Evolutionary conservation across 2,113 vertebrate species (phyloP).

Genomic region (Cyprinodon brontotheroides): DNA sequence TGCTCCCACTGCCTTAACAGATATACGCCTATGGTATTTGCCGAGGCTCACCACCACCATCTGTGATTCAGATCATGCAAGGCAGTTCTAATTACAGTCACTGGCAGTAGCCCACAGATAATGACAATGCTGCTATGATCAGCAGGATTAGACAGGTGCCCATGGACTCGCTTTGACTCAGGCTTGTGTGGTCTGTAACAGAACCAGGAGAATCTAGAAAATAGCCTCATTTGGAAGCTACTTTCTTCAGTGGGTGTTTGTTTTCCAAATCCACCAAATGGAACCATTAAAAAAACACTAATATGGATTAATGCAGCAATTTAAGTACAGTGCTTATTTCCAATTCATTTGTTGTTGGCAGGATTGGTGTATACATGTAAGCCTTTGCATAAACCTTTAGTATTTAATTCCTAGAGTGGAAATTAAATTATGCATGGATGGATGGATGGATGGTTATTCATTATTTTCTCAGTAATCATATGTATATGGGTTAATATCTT

Average conservation of each 20-base stretch:
- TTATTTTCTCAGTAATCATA: too few species aligned
- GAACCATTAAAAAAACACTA: not conserved
- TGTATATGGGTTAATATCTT: too few species aligned
- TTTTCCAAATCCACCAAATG: not conserved
- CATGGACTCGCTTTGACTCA: conserved; percentile 52
- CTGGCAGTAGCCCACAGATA: conserved; percentile 68
- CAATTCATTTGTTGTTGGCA: not conserved
- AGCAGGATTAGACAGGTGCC: conserved; percentile 79
- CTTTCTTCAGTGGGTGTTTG: conserved; percentile 25
- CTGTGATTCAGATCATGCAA: conserved; percentile 75
- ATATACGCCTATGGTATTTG: conserved; percentile 65
- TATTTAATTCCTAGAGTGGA: not conserved
- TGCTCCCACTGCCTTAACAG: conserved; percentile 44
- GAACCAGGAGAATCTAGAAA: conserved; percentile 44
- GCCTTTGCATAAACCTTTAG: not conserved
- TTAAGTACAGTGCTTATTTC: not conserved
- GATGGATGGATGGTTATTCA: too few species aligned
- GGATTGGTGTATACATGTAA: too few species aligned
- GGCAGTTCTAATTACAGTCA: conserved; percentile 70
- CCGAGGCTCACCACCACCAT: conserved; percentile 70
- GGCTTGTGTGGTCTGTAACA: conserved; percentile 54
- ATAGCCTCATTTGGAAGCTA: conserved; percentile 31
- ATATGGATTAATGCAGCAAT: not conserved
- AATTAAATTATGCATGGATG: too few species aligned
- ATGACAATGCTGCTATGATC: conserved; percentile 74